Conservation (phyloP, 2,797 vertebrate species). For the Typhlichthys subterraneus region DNA sequence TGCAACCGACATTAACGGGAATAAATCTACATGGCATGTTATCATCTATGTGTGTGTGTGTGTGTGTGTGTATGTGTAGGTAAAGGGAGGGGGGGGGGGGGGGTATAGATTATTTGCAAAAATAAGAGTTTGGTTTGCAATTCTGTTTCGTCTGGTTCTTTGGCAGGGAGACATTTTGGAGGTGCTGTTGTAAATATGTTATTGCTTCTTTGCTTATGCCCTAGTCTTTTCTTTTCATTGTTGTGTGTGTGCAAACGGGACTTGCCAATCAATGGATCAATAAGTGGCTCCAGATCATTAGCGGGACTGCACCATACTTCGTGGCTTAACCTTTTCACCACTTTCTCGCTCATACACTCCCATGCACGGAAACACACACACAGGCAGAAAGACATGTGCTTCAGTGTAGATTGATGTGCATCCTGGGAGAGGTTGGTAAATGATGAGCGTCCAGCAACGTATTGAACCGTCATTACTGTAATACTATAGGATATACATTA, state of each 20-base stretch:
- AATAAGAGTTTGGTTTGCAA: background rate
- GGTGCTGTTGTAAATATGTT: constrained; percentile 5
- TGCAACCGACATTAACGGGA: background rate
- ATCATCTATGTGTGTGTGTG: no score
- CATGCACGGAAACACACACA: constrained; percentile 3
- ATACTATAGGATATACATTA: constrained; percentile 2
- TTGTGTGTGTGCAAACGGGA: constrained; percentile 40
- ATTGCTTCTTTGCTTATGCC: background rate
- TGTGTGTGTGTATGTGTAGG: no score
- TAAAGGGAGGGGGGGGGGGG: no score
- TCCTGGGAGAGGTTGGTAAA: constrained; percentile 30
- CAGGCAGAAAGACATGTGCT: background rate
- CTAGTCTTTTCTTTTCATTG: background rate
- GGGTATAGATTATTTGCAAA: no score
- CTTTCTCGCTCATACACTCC: constrained; percentile 11
- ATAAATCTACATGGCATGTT: constrained; percentile 12
- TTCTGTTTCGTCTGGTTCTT: constrained; percentile 13
- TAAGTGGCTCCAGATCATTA: constrained; percentile 43
- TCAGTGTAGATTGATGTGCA: constrained; percentile 6
- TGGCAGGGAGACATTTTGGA: background rate
- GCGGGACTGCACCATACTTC: constrained; percentile 23
- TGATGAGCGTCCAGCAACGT: constrained; percentile 45
- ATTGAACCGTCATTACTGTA: constrained; percentile 40
- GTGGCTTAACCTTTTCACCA: constrained; percentile 41
- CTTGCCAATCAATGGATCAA: constrained; percentile 49